Conservation (phyloP, 2,888 invertebrate genomes). For the Chloromyia formosa region DNA sequence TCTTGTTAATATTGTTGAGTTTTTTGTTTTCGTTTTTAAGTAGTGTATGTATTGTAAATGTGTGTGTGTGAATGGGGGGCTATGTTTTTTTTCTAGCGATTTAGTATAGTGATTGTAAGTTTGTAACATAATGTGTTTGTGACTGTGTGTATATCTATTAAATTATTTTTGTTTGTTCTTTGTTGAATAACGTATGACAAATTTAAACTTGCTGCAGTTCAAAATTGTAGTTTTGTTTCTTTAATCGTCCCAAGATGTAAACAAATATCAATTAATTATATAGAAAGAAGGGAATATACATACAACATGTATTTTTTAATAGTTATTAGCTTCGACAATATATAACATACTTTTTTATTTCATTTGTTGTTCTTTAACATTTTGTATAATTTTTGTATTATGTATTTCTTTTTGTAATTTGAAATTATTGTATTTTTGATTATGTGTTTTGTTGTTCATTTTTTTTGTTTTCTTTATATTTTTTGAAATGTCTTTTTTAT, state of each 20-base stretch:
- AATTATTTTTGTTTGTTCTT: not conserved
- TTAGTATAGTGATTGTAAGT: not conserved
- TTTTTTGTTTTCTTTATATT: not conserved
- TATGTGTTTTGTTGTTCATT: constrained; percentile 26
- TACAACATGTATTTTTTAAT: constrained; percentile 14
- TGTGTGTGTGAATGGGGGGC: constrained; percentile 2
- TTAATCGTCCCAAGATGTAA: not conserved
- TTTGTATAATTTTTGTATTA: not conserved
- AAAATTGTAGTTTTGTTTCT: not conserved
- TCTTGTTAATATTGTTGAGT: not conserved
- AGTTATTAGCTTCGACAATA: constrained; percentile 7
- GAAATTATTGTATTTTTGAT: constrained; percentile 15
- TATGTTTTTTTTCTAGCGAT: not conserved
- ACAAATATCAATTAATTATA: constrained; percentile 5
- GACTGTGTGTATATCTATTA: not conserved
- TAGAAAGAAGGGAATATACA: constrained; percentile 17
- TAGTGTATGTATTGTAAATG: not conserved
- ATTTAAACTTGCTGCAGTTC: not conserved
- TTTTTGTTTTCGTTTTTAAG: not conserved
- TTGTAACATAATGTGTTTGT: not conserved
- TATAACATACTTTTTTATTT: no score
- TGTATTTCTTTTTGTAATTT: constrained; percentile 8
- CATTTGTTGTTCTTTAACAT: not conserved
- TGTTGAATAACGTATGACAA: constrained; percentile 3
- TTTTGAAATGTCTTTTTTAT: constrained; percentile 1